Percentiles rank a stretch among this genome's conserved stretches.
Conservation (phyloP, 2,888 invertebrate species). For the Saturnia japonica region DNA sequence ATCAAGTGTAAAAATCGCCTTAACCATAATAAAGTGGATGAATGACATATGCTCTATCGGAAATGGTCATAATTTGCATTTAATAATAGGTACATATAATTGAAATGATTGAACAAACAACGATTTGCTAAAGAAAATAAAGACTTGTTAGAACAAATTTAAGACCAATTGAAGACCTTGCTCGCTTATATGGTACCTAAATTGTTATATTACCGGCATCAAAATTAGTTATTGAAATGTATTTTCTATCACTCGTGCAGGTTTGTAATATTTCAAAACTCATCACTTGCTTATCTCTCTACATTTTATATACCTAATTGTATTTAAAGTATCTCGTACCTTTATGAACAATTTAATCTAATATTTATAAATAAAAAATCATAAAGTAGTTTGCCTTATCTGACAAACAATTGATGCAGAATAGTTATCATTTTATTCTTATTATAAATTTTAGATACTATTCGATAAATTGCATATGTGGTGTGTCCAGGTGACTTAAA, state of each 20-base stretch:
- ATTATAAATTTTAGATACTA: background rate
- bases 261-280: background rate
- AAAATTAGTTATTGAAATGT: background rate
- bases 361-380: background rate
- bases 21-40: background rate
- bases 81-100: background rate
- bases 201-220: background rate
- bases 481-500: background rate
- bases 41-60: background rate
- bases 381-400: background rate
- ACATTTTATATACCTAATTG: background rate
- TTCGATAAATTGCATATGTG: background rate
- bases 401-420: background rate
- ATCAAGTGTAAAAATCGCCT: constrained; percentile 9
- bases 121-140: background rate
- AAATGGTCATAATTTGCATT: background rate
- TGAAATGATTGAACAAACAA: background rate
- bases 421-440: background rate
- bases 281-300: background rate
- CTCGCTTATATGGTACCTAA: background rate
- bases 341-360: background rate
- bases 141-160: background rate
- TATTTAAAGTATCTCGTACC: background rate
- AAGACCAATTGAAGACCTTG: background rate
- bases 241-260: background rate